Evolutionary conservation across 2,888 invertebrate genomes (phyloP).

Genomic region (Nipponacmea schrenckii): DNA sequence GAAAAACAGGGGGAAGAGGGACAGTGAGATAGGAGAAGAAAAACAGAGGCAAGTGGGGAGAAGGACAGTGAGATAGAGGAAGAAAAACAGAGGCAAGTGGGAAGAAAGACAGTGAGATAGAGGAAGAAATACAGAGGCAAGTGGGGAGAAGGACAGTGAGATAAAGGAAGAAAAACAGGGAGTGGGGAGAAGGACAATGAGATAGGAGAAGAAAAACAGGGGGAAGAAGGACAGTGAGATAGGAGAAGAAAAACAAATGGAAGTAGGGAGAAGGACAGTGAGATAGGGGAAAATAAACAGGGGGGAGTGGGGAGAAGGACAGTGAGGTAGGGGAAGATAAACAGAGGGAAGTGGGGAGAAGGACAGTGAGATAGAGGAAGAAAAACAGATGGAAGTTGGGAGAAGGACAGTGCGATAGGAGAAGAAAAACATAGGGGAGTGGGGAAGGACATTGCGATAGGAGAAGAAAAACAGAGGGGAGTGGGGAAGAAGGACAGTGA

Average conservation of each 20-base stretch:
- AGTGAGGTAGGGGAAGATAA: slow-evolving; percentile 9
- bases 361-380: slow-evolving; percentile 15
- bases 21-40: neutral
- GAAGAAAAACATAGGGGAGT: slow-evolving; percentile 9
- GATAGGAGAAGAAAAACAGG: slow-evolving; percentile 9
- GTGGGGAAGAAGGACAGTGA: neutral
- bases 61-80: too few relatives aligned
- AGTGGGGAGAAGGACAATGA: too few relatives aligned
- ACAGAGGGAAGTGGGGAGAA: slow-evolving; percentile 3
- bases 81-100: too few relatives aligned
- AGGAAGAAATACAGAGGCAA: too few relatives aligned
- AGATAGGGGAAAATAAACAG: slow-evolving; percentile 6
- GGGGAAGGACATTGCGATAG: too few relatives aligned
- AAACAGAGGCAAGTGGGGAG: too few relatives aligned
- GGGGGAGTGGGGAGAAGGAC: slow-evolving; percentile 5
- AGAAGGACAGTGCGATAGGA: too few relatives aligned
- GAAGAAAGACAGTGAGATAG: too few relatives aligned
- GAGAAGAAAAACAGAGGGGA: neutral
- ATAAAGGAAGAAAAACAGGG: too few relatives aligned
- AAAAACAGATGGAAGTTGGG: too few relatives aligned
- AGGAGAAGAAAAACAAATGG: too few relatives aligned
- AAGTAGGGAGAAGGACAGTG: slow-evolving; percentile 5
- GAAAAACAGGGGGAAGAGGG: too few relatives aligned
- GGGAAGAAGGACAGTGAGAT: slow-evolving; percentile 8
- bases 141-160: neutral